Conservation (phyloP, 1,140 invertebrate genomes). For the Drosophila yakuba region DNA sequence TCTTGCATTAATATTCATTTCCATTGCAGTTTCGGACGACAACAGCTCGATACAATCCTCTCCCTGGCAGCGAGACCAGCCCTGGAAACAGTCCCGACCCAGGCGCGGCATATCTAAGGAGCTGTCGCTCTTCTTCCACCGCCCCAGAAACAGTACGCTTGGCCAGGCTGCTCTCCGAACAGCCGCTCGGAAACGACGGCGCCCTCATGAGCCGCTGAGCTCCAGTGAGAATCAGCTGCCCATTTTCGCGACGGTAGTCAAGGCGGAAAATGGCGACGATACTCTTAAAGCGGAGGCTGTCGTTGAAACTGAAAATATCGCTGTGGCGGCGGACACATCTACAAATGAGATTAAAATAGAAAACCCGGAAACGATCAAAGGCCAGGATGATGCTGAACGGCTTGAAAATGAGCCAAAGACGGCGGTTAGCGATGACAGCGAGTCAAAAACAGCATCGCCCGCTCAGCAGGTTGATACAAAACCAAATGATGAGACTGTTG, state of each 20-base stretch:
- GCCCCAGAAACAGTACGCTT: constrained; percentile 86
- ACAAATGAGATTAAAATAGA: constrained; percentile 49
- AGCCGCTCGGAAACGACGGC: constrained; percentile 86
- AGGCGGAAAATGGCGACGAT: constrained; percentile 63
- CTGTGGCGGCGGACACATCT: constrained; percentile 1
- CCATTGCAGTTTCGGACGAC: constrained; percentile 90
- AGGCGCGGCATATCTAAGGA: constrained; percentile 89
- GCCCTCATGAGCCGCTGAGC: constrained; percentile 85
- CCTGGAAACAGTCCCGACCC: constrained; percentile 92
- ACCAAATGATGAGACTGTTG: constrained; percentile 38
- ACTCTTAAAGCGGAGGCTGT: constrained; percentile 53
- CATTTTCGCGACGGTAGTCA: constrained; percentile 47
- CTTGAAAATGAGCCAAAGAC: constrained; percentile 18
- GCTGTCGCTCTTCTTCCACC: constrained; percentile 90
- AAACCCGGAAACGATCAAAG: constrained; percentile 52
- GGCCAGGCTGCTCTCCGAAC: constrained; percentile 78
- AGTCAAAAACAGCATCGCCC: constrained; percentile 2
- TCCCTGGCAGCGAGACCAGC: constrained; percentile 94
- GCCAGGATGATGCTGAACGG: constrained; percentile 21
- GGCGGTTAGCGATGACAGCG: constrained; percentile 10
- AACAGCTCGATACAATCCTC: constrained; percentile 95
- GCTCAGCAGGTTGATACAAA: constrained; percentile 16
- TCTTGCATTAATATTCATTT: background rate
- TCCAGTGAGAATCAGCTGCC: constrained; percentile 43
- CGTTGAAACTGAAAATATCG: constrained; percentile 1